These are phyloP conservation scores for Andrena fulva DNA, from an alignment of 2,888 invertebrate species.

Conservation along the genomic window DNA sequence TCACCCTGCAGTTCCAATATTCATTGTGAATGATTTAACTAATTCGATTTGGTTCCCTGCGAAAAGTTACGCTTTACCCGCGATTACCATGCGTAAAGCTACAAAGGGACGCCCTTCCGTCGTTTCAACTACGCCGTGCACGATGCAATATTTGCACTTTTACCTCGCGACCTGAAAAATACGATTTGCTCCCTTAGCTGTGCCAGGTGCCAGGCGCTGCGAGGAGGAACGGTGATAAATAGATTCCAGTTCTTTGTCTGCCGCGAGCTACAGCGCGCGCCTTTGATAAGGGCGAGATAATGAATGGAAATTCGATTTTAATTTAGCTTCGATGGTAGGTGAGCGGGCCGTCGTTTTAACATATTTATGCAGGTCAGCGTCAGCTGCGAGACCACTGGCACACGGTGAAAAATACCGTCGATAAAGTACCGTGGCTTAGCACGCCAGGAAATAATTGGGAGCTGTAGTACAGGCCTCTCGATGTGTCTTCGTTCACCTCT, in stretches of 20 bases:
- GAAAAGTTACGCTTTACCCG: not conserved
- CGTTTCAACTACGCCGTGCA: not conserved
- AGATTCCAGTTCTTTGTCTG: slow-evolving; percentile 13
- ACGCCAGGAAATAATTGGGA: slow-evolving; percentile 50
- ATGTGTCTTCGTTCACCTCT: slow-evolving; percentile 20
- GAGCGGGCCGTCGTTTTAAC: slow-evolving; percentile 52
- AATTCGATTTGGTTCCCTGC: slow-evolving; percentile 30
- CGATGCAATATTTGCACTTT: slow-evolving; percentile 31
- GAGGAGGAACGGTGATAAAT: slow-evolving; percentile 1
- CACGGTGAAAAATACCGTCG: slow-evolving; percentile 58
- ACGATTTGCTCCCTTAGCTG: not conserved
- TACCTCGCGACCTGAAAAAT: slow-evolving; percentile 24
- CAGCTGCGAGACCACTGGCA: slow-evolving; percentile 58
- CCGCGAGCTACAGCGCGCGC: not conserved
- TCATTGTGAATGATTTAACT: slow-evolving; percentile 23
- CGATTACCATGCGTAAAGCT: not conserved
- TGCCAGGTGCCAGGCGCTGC: not conserved
- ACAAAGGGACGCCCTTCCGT: not conserved
- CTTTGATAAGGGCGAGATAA: slow-evolving; percentile 50
- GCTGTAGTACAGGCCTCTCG: slow-evolving; percentile 26
- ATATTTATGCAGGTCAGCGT: slow-evolving; percentile 65
- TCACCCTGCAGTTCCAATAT: not conserved
- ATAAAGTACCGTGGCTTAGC: slow-evolving; percentile 58
- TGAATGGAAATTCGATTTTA: slow-evolving; percentile 66
- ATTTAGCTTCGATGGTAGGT: slow-evolving; percentile 62